Percentiles rank a stretch among this genome's conserved stretches.
Conservation (phyloP, 35 echinoderm and acorn worm species). For the Strongylocentrotus purpuratus region DNA sequence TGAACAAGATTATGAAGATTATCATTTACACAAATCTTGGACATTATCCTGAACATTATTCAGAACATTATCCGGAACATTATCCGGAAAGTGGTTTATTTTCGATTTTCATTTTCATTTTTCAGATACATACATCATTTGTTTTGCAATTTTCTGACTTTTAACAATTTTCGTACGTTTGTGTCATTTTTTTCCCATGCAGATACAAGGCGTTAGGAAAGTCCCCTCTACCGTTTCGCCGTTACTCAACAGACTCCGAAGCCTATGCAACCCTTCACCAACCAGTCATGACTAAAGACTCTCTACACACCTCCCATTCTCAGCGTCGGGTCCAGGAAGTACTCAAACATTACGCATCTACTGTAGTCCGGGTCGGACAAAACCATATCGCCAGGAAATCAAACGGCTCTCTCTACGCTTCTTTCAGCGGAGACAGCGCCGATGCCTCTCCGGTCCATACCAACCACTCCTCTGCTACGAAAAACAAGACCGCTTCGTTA, state of each 20-base stretch:
- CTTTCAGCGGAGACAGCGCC: background rate
- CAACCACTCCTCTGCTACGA: background rate
- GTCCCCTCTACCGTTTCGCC: constrained; percentile 16
- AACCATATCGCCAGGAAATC: background rate
- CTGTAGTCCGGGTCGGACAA: background rate
- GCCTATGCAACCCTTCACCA: background rate
- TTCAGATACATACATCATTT: background rate
- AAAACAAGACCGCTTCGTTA: background rate
- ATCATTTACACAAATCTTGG: too few relatives aligned
- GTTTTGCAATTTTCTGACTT: background rate
- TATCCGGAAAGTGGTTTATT: too few relatives aligned
- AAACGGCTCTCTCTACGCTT: background rate
- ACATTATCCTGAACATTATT: too few relatives aligned
- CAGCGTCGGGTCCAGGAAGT: constrained; percentile 28
- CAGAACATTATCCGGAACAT: too few relatives aligned
- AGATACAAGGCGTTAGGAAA: constrained; percentile 23
- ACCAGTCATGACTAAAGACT: background rate
- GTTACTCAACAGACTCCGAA: constrained; percentile 16
- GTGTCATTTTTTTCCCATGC: background rate
- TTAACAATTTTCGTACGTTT: background rate
- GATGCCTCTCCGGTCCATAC: background rate
- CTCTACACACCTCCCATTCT: background rate
- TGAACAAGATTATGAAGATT: too few relatives aligned
- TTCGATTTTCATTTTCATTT: too few relatives aligned
- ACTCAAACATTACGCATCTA: constrained; percentile 10